phyloP scores from a whole-genome alignment of 2,888 invertebrate species.

The Drosophila neotestacea region DNA sequence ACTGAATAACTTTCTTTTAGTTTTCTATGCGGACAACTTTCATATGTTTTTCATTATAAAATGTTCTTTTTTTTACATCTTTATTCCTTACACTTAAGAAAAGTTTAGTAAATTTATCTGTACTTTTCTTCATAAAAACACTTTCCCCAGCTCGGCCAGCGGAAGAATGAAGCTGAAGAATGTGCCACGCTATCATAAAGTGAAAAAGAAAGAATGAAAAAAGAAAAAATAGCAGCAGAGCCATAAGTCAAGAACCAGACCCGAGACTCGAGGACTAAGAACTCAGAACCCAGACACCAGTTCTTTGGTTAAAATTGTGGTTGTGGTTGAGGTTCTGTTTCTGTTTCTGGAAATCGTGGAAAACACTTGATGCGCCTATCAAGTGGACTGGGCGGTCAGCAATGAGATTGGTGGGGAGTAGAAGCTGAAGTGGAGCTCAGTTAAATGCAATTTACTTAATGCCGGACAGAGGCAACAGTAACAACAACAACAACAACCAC shows the following conservation, averaged over 20 bases:
- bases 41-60: neutral
- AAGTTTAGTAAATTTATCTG: neutral
- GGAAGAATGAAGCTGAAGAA: constrained; percentile 23
- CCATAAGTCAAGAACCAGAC: constrained; percentile 29
- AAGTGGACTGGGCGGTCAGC: constrained; percentile 17
- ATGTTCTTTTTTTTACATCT: neutral
- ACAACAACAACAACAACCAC: constrained; percentile 12
- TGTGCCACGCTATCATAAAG: constrained; percentile 39
- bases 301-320: constrained; percentile 23
- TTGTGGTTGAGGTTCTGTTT: constrained; percentile 26
- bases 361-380: constrained; percentile 50
- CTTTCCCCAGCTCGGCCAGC: constrained; percentile 8
- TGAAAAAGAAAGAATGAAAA: neutral
- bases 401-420: neutral
- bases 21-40: no score
- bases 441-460: constrained; percentile 66
- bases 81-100: neutral
- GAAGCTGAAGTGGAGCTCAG: constrained; percentile 20
- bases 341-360: constrained; percentile 38
- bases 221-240: neutral
- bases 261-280: constrained; percentile 11
- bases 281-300: constrained; percentile 23
- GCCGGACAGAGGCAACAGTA: constrained; percentile 22
- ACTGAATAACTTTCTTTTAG: no score
- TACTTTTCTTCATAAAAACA: constrained; percentile 2